A percentile compares a stretch with the other conserved stretches of the same genome.
Evolutionary conservation across 2,888 invertebrate species (phyloP).

Genomic region (Drosophila robusta): DNA sequence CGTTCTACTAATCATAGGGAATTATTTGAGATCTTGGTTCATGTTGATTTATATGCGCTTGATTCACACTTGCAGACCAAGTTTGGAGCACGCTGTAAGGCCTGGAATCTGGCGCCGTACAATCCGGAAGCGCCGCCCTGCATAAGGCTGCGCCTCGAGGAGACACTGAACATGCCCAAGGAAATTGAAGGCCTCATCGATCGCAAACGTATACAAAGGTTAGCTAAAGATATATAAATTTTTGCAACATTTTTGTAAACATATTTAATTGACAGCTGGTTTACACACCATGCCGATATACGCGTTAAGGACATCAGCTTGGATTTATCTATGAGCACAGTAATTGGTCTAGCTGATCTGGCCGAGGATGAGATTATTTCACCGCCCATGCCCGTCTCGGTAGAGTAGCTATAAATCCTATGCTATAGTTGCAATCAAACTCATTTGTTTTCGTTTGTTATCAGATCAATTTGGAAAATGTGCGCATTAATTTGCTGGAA

Average conservation of each 20-base stretch:
- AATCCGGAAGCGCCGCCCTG: constrained; percentile 86
- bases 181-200: constrained; percentile 75
- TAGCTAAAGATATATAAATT: neutral
- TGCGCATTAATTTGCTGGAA: constrained; percentile 91
- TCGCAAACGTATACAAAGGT: constrained; percentile 83
- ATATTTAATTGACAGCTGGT: constrained; percentile 74
- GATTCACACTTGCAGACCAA: constrained; percentile 87
- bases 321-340: constrained; percentile 92
- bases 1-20: constrained; percentile 9
- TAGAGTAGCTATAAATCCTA: constrained; percentile 80
- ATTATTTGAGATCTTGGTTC: neutral
- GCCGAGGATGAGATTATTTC: constrained; percentile 93
- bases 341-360: constrained; percentile 92
- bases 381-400: constrained; percentile 93
- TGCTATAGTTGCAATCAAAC: neutral
- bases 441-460: neutral
- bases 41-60: constrained; percentile 20
- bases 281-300: constrained; percentile 87
- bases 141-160: constrained; percentile 88
- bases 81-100: constrained; percentile 92
- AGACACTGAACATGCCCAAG: constrained; percentile 86
- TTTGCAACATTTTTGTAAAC: neutral
- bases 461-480: constrained; percentile 90
- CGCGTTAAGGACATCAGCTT: constrained; percentile 89
- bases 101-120: constrained; percentile 90